Conservation (phyloP, 2,888 invertebrate genomes). For the Epinotia ramella region DNA sequence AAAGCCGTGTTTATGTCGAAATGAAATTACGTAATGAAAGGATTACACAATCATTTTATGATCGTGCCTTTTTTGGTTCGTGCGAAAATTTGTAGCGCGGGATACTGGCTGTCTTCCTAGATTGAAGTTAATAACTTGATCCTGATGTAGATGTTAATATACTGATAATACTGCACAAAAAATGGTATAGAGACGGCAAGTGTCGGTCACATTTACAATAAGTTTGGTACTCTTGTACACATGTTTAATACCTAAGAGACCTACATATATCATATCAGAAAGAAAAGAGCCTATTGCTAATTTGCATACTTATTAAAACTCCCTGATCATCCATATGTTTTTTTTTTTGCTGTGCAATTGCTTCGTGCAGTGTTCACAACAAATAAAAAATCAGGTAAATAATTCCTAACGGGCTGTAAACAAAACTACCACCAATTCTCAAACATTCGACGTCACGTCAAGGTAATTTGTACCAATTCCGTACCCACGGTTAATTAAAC, state of each 20-base stretch:
- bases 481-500: conserved; percentile 26
- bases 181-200: neutral
- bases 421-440: neutral
- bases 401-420: neutral
- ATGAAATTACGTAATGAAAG: conserved; percentile 46
- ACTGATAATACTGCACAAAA: conserved; percentile 1
- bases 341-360: no score
- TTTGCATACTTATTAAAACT: neutral
- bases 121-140: conserved; percentile 37
- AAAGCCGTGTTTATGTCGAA: conserved; percentile 46
- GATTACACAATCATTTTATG: conserved; percentile 45
- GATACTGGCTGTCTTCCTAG: conserved; percentile 34
- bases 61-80: conserved; percentile 43
- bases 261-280: neutral
- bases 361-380: no score
- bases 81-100: conserved; percentile 40
- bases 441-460: neutral
- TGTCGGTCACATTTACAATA: no score
- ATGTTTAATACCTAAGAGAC: no score
- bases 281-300: neutral
- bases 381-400: no score
- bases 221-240: neutral
- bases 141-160: conserved; percentile 5
- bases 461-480: conserved; percentile 26
- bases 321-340: neutral